phyloP scores from a whole-genome alignment of 2,888 invertebrate genomes.

The Limnephilus lunatus region DNA sequence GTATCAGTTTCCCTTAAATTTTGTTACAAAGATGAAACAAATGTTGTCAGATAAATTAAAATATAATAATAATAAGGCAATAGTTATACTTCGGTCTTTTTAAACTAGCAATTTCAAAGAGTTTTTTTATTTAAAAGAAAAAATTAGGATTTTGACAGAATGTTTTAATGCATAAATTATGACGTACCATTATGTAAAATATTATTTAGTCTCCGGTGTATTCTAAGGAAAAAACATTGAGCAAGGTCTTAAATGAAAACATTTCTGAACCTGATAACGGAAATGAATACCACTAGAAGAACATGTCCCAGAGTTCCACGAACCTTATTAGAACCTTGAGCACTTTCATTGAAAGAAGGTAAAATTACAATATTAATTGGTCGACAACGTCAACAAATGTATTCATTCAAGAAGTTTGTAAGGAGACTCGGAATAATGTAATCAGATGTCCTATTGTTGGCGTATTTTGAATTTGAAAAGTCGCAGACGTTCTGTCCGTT shows the following conservation, averaged over 20 bases:
- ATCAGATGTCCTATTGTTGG: background rate
- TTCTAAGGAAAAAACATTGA: background rate
- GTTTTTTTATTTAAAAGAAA: too few species aligned
- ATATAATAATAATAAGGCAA: too few species aligned
- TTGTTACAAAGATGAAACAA: too few species aligned
- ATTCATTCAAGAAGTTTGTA: background rate
- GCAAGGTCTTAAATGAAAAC: background rate
- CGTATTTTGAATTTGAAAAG: background rate
- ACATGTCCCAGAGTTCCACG: background rate
- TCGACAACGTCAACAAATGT: background rate
- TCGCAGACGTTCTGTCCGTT: background rate
- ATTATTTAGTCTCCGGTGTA: background rate
- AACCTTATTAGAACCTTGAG: background rate
- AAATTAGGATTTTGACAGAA: too few species aligned
- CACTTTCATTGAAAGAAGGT: background rate
- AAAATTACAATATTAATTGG: constrained; percentile 7
- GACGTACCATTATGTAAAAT: too few species aligned
- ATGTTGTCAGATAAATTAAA: too few species aligned
- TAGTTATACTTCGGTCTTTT: too few species aligned
- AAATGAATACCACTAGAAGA: background rate
- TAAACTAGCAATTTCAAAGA: too few species aligned
- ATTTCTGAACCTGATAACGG: background rate
- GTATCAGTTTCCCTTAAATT: too few species aligned
- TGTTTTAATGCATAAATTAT: too few species aligned
- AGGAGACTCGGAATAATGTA: background rate